A percentile compares a stretch with the other conserved stretches of the same genome.
These are phyloP conservation scores for Eledone cirrhosa DNA, from an alignment of 2,888 invertebrate species.

Conservation along the genomic window DNA sequence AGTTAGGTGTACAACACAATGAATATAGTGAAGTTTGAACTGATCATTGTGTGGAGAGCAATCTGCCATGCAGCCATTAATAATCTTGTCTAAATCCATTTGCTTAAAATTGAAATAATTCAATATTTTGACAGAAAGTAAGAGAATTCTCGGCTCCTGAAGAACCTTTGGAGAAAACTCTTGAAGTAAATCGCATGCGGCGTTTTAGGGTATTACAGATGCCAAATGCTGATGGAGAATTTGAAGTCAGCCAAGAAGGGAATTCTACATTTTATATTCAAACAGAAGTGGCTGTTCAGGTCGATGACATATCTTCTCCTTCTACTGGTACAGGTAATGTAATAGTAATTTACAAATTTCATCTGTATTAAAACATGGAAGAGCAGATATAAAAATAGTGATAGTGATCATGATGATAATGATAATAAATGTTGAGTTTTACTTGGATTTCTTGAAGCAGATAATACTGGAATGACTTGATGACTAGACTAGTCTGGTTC, in stretches of 20 bases:
- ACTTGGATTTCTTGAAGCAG: too few relatives aligned
- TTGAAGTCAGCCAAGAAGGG: slow-evolving; percentile 42
- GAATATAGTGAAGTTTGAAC: too few relatives aligned
- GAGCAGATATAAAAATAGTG: too few relatives aligned
- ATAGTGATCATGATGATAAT: too few relatives aligned
- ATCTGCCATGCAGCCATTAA: too few relatives aligned
- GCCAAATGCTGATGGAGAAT: slow-evolving; percentile 38
- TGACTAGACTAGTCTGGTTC: neutral
- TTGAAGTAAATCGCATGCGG: slow-evolving; percentile 69
- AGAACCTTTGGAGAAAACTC: slow-evolving; percentile 80
- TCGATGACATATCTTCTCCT: slow-evolving; percentile 32
- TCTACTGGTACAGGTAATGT: slow-evolving; percentile 38
- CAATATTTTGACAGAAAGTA: slow-evolving; percentile 38
- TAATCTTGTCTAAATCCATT: too few relatives aligned
- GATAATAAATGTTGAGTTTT: too few relatives aligned
- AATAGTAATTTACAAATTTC: too few relatives aligned
- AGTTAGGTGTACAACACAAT: too few relatives aligned
- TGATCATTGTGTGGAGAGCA: too few relatives aligned
- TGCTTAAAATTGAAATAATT: neutral
- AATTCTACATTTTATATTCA: slow-evolving; percentile 51
- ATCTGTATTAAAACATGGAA: too few relatives aligned
- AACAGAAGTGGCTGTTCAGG: slow-evolving; percentile 36
- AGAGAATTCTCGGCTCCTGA: slow-evolving; percentile 74
- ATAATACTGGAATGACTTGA: neutral
- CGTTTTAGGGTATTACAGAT: slow-evolving; percentile 32